Evolutionary conservation across 1,140 invertebrate species (phyloP).

Genomic region (Dendroctonus valens): DNA sequence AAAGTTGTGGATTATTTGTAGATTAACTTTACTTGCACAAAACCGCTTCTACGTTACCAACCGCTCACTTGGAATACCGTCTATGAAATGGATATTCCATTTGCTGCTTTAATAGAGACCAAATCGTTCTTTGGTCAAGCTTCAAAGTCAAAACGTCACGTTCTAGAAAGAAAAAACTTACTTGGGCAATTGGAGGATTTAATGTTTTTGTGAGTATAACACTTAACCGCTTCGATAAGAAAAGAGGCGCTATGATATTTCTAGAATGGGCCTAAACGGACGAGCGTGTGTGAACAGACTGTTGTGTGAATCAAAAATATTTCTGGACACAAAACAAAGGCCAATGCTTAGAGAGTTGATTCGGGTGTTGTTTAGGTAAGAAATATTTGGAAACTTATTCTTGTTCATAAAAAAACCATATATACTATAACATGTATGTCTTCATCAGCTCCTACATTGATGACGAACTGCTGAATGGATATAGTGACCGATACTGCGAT

Average conservation of each 20-base stretch:
- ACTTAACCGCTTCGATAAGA: neutral
- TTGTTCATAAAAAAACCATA: neutral
- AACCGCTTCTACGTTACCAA: conserved; percentile 37
- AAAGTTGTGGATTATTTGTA: conserved; percentile 27
- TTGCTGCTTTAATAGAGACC: conserved; percentile 39
- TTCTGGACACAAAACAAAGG: conserved; percentile 58
- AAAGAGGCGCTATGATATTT: conserved; percentile 13
- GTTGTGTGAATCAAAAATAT: conserved; percentile 64
- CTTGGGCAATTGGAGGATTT: conserved; percentile 25
- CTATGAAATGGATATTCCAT: conserved; percentile 41
- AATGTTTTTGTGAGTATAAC: conserved; percentile 24
- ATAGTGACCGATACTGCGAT: neutral
- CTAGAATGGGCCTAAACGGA: conserved; percentile 63
- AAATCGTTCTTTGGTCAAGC: conserved; percentile 18
- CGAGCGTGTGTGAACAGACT: conserved; percentile 64
- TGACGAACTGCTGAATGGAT: conserved; percentile 5
- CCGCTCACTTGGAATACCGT: conserved; percentile 38
- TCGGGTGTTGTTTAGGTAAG: conserved; percentile 64
- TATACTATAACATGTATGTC: neutral
- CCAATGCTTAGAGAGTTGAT: conserved; percentile 67
- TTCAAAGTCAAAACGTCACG: conserved; percentile 31
- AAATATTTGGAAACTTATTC: neutral
- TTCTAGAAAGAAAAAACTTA: conserved; percentile 32
- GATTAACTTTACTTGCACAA: conserved; percentile 39
- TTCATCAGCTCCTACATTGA: conserved; percentile 6